Evolutionary conservation across 2,888 invertebrate species (phyloP), one percentile per base, ranked within the genome.

Genomic region (Cremastobaeus sp.): DNA sequence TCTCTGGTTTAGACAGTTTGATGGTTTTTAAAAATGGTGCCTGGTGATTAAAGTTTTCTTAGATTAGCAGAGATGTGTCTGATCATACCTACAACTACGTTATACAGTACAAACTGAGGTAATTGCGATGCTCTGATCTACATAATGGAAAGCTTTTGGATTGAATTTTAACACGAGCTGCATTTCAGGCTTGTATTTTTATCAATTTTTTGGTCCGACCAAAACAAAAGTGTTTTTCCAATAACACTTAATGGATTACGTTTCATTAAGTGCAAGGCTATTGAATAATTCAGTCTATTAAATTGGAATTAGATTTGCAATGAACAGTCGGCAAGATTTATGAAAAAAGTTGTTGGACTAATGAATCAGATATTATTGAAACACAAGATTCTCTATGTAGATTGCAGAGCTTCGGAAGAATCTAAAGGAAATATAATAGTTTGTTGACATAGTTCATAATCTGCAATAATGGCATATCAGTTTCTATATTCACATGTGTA

Each of bases 21-120:
- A 14, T 9, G 14, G 21, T 18, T 37, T 57, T 70, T 75, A 76
- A 68, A 72, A 70, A 52, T 73, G 78, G 76, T 78, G 71, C 76
- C 76, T 79, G 79, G 76, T 79, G 76, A 66, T 47, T 34, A 30
- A 15, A 47, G 15, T 55, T 55, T 66, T 39, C 55, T 66, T 41
- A 11, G 43, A 50, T 50, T 65, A 47, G n/a, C 45, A 65, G 43
- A 20, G 1, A 25, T 14, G 64, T 54, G 52, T 64, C 62, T n/a
- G n/a, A 52, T 34, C 28, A 45, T 54, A 52, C 45, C 25, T 54
- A 45, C 28, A 54, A n/a, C 37, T 54, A 54, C 37, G 35, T 30
- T 30, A 54, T 37, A 47, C 68, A 48, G 17, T 50, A 57, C 50
- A 64, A 5, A 41, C 25, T 12, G 17, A 54, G 45, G 15, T 65